Evolutionary conservation across 2,888 invertebrate species (phyloP).

Genomic region (Phyto melanocephala): DNA sequence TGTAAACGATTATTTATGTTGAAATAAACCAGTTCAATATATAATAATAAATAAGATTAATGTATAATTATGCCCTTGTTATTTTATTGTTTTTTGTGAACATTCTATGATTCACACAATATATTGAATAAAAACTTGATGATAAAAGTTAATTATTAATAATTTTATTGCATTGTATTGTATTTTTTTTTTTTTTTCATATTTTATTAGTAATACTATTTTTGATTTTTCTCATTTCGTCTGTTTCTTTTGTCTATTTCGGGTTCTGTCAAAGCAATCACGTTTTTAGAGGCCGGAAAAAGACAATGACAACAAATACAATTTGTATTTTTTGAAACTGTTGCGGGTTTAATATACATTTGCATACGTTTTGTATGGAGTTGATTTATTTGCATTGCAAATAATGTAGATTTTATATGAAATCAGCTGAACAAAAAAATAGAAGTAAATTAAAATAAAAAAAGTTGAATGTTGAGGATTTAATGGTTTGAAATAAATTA

Average conservation of each 20-base stretch:
- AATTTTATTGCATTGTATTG: neutral
- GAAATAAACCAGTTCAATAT: constrained; percentile 34
- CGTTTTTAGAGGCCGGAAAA: constrained; percentile 32
- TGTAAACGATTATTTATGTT: constrained; percentile 5
- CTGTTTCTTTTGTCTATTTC: neutral
- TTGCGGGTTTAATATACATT: neutral
- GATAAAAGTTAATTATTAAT: neutral
- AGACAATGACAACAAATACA: constrained; percentile 1
- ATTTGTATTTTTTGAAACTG: neutral
- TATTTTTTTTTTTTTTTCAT: neutral
- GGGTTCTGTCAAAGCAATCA: constrained; percentile 43
- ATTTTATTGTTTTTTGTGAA: neutral
- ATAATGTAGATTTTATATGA: neutral
- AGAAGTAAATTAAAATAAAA: neutral
- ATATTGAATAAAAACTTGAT: neutral
- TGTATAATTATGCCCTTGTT: constrained; percentile 11
- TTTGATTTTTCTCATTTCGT: neutral
- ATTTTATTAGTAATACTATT: neutral
- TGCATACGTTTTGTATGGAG: neutral
- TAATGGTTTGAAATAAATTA: neutral
- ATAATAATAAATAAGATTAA: neutral
- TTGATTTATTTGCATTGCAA: neutral
- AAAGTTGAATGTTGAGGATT: neutral
- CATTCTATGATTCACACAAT: constrained; percentile 28
- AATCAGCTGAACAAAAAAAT: neutral